These are phyloP conservation scores for Vombatus ursinus DNA, from an alignment of 2,113 vertebrate species.

Conservation along the genomic window DNA sequence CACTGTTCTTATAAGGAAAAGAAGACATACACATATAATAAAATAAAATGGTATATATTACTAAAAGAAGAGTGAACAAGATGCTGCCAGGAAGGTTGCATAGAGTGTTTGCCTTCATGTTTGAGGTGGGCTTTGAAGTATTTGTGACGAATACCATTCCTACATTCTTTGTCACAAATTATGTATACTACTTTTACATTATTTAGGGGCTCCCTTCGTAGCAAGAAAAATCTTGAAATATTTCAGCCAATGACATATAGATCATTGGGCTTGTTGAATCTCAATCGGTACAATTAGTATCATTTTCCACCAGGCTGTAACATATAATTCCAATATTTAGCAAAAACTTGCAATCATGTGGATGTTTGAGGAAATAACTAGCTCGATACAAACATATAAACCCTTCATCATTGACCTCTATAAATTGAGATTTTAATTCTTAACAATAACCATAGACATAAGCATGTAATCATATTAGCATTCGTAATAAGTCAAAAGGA, in stretches of 20 bases:
- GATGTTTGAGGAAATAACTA: not conserved
- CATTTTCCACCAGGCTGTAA: not conserved
- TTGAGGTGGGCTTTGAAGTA: not conserved
- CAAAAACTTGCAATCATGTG: not conserved
- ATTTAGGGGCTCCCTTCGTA: not conserved
- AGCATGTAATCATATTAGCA: not conserved
- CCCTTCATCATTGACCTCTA: not conserved
- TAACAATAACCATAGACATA: not conserved
- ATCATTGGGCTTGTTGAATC: not conserved
- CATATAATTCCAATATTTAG: no score
- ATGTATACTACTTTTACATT: not conserved
- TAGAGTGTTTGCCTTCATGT: not conserved
- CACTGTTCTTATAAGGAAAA: not conserved
- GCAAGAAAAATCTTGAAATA: not conserved
- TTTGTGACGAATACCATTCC: not conserved
- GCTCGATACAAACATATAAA: not conserved
- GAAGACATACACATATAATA: not conserved
- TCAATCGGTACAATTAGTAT: not conserved
- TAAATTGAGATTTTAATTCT: not conserved
- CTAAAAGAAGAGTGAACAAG: not conserved
- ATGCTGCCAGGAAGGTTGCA: no score
- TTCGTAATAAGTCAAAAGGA: not conserved
- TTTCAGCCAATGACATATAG: not conserved
- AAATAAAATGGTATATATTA: not conserved
- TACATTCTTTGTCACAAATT: not conserved